Evolutionary conservation across 2,888 invertebrate species (phyloP), one percentile per base, ranked within the genome.

Genomic region (Hydrotaea diabolus): DNA sequence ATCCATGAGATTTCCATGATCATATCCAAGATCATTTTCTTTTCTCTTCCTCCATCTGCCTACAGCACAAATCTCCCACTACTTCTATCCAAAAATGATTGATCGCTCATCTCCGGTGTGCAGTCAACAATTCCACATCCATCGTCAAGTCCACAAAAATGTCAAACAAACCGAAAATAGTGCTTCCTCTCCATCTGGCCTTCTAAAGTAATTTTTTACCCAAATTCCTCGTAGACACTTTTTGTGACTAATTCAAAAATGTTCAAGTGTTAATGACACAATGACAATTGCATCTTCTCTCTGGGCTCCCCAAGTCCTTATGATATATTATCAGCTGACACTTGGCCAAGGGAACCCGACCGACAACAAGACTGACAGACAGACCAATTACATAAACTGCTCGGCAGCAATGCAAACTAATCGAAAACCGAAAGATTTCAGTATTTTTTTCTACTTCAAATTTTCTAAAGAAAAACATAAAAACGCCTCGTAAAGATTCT

Each of bases 221-320:
- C 57, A 17, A 23, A 4, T 57, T 21, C 21, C 23, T 9, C 11
- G 23, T 21, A 57, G 26, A 11, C 26, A 59, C 19, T n/a, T 76
- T 3, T 23, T 66, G 66, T 80, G 74, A 80, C 74, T 74, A 74
- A 74, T 77, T 77, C 49, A n/a, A 31, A 39, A 21, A 62, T n/a
- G n/a, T 77, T 83, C n/a, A 80, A 80, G 77, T 77, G 83, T 62
- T 79, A 79, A 79, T 80, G 83, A 80, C 80, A 83, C 15, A 53
- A 73, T 80, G 80, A 80, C 76, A 77, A 79, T 76, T 36, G 43
- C 26, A 57, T 55, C 43, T 75, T 55, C 62, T 43, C 57, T n/a
- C 55, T n/a, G n/a, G 53, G n/a, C n/a, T n/a, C n/a, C n/a, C n/a
- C n/a, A n/a, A n/a, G n/a, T n/a, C n/a, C 17, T 53, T 4, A n/a